Conservation (phyloP, 2,113 vertebrate genomes). For the Alethe castanea region DNA sequence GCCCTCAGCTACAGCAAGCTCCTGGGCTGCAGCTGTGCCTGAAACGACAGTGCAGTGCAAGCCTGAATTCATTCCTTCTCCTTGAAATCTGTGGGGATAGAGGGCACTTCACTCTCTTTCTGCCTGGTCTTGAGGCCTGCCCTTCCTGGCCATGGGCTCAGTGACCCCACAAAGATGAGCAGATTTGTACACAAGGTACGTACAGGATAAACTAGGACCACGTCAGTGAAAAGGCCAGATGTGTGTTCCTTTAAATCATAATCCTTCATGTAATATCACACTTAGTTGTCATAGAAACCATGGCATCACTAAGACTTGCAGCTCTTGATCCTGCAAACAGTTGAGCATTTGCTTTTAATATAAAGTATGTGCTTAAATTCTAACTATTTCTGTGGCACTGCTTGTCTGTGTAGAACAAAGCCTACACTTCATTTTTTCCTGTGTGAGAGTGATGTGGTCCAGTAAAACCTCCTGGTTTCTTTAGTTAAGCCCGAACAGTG, state of each 20-base stretch:
- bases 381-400: neutral
- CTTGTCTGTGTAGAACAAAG: neutral
- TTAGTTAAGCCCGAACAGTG: neutral
- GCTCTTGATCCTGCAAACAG: slow-evolving; percentile 9
- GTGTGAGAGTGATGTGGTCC: neutral
- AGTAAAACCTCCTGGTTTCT: neutral
- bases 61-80: neutral
- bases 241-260: slow-evolving; percentile 32
- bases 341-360: slow-evolving; percentile 8
- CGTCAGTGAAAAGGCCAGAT: neutral
- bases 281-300: slow-evolving; percentile 40
- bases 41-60: neutral
- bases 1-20: neutral
- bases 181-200: fast-evolving
- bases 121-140: neutral
- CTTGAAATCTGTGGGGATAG: neutral
- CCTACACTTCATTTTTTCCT: neutral
- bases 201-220: neutral
- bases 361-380: neutral
- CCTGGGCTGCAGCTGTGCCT: neutral
- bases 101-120: fast-evolving
- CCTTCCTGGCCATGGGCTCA: neutral
- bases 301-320: neutral
- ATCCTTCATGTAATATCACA: slow-evolving; percentile 18
- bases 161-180: neutral